These are phyloP conservation scores for Geococcyx californianus DNA, from an alignment of 2,113 vertebrate species.

Conservation along the genomic window DNA sequence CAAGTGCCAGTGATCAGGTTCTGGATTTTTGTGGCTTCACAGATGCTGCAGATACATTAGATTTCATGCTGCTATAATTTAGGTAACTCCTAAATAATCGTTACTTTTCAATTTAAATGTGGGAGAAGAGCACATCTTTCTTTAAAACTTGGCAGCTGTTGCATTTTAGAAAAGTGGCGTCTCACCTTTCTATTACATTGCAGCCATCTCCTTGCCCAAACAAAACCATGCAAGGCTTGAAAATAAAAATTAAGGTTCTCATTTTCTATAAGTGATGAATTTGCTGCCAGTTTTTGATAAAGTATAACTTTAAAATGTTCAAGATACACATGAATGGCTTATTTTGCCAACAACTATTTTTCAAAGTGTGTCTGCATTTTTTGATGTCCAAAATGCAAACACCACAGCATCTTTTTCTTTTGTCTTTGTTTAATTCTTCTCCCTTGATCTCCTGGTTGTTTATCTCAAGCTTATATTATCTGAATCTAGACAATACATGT, in stretches of 20 bases:
- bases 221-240: slow-evolving; percentile 5
- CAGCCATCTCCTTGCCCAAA: slow-evolving; percentile 28
- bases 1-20: slow-evolving; percentile 7
- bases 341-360: slow-evolving; percentile 42
- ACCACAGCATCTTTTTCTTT: not conserved
- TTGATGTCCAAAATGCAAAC: slow-evolving; percentile 25
- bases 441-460: not conserved
- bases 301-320: slow-evolving; percentile 5
- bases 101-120: slow-evolving; percentile 42
- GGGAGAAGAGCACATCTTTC: slow-evolving; percentile 61
- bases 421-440: slow-evolving; percentile 17
- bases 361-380: slow-evolving; percentile 34
- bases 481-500: slow-evolving; percentile 22
- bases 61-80: slow-evolving; percentile 61
- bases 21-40: slow-evolving; percentile 51
- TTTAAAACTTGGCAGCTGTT: slow-evolving; percentile 55
- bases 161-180: not conserved
- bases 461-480: not conserved
- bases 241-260: not conserved
- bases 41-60: slow-evolving; percentile 41
- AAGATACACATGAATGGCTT: not conserved
- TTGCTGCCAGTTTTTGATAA: slow-evolving; percentile 33
- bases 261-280: not conserved
- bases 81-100: slow-evolving; percentile 22
- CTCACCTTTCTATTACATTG: not conserved